Evolutionary conservation across 2,797 vertebrate genomes (phyloP), one percentile per base, ranked within the genome.

Genomic region (Adelosebastes latens): DNA sequence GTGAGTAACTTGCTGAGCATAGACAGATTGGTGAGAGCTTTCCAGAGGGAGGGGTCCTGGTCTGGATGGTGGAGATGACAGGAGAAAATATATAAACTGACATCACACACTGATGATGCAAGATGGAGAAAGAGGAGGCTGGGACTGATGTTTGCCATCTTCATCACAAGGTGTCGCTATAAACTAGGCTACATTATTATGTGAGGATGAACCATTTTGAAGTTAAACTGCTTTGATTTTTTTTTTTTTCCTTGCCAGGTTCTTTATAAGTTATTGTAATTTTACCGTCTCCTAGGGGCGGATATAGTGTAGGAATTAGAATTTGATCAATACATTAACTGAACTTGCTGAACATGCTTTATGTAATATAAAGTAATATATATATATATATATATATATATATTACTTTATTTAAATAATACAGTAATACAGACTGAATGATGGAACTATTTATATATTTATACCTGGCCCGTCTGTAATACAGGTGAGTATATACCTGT

Each of bases 81-180:
- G 29, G 2, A 0, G 59, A 61, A 31, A 32, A 61, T n/a, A 61
- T 61, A 60, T 60, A 61, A 22, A 34, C 31, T 62, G 60, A 62
- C 60, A 62, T 22, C 60, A 62, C 60, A 62, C 18, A 64, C n/a
- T 25, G 11, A n/a, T 31, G 32, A 65, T 42, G 18, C 22, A 32
- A 20, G 13, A 14, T 34, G 10, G 3, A n/a, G 75, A 16, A 22
- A 61, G 8, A 32, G 12, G 16, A 11, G 16, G 5, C 8, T 61
- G 10, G 16, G 34, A 22, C 31, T 67, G 73, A 7, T 16, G 53
- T 58, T 85, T 5, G 0, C 18, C 34, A 14, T 55, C 72, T 39
- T 11, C 2, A 20, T 63, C 93, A 88, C 89, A 49, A 55, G 92
- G 42, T 85, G 92, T 87, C 91, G 11, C 72, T 80, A 9, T 42